Evolutionary conservation across 2,888 invertebrate species (phyloP).

Genomic region (Idaea aversata): DNA sequence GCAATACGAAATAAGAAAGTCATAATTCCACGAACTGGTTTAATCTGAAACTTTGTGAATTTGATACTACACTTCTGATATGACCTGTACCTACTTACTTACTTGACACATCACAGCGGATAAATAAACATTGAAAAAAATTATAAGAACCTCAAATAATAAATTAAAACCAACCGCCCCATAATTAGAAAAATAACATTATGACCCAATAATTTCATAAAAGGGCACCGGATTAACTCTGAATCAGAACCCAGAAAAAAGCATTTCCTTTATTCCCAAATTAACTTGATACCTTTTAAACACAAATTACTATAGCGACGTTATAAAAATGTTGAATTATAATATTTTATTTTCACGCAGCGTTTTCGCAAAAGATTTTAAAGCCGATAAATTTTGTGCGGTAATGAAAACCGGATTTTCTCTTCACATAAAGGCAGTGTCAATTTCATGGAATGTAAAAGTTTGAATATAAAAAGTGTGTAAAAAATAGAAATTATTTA

Average conservation of each 20-base stretch:
- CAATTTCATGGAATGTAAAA: background rate
- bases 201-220: background rate
- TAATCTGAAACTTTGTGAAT: too few species aligned
- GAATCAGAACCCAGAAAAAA: background rate
- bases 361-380: constrained; percentile 26
- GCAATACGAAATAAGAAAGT: too few species aligned
- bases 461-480: constrained; percentile 3
- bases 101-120: too few species aligned
- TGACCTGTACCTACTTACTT: too few species aligned
- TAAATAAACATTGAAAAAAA: too few species aligned
- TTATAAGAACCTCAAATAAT: background rate
- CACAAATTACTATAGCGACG: background rate
- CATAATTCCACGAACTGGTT: too few species aligned
- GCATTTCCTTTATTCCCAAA: background rate
- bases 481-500: constrained; percentile 11
- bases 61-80: too few species aligned
- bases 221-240: background rate
- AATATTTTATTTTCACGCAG: constrained; percentile 27
- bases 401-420: constrained; percentile 1
- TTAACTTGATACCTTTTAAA: background rate
- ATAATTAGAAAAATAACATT: background rate
- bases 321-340: constrained; percentile 24
- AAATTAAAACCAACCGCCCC: background rate
- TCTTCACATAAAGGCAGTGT: background rate
- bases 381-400: constrained; percentile 21